Evolutionary conservation across 2,888 invertebrate genomes (phyloP).

Genomic region (Caenorhabditis sp.): DNA sequence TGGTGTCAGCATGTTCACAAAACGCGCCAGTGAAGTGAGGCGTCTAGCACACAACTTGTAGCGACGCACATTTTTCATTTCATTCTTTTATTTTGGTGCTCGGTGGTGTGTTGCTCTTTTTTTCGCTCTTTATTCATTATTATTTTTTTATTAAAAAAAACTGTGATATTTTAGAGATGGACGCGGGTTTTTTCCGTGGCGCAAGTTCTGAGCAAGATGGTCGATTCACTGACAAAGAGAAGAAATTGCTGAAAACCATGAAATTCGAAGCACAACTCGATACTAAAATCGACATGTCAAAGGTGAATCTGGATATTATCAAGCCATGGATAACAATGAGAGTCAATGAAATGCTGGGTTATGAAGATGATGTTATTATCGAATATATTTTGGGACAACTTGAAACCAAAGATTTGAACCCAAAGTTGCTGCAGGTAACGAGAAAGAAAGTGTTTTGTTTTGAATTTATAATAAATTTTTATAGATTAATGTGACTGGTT

Average conservation of each 20-base stretch:
- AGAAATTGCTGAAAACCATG: constrained; percentile 98
- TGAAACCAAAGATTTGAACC: constrained; percentile 79
- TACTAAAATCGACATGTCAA: constrained; percentile 96
- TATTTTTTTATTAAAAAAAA: too few relatives aligned
- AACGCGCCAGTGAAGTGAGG: not conserved
- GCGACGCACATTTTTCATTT: not conserved
- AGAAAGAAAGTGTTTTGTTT: too few relatives aligned
- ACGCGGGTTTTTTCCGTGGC: constrained; percentile 75
- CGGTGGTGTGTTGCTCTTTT: not conserved
- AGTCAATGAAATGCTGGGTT: constrained; percentile 91
- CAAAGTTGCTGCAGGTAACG: constrained; percentile 59
- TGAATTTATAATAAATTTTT: too few relatives aligned
- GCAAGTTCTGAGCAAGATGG: constrained; percentile 98
- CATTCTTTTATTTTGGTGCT: not conserved
- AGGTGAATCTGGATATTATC: constrained; percentile 94
- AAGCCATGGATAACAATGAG: constrained; percentile 99
- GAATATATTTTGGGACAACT: constrained; percentile 98
- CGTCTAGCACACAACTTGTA: not conserved
- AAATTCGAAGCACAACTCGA: constrained; percentile 92
- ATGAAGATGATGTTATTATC: constrained; percentile 98
- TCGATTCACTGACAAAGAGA: constrained; percentile 98
- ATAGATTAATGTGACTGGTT: constrained; percentile 98
- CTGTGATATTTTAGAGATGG: constrained; percentile 40
- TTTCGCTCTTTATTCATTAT: too few relatives aligned
- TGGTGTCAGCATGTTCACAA: not conserved